A percentile compares a stretch with the other conserved stretches of the same genome.
Conservation (phyloP, 2,797 vertebrate genomes). For the Lacerta viridis region DNA sequence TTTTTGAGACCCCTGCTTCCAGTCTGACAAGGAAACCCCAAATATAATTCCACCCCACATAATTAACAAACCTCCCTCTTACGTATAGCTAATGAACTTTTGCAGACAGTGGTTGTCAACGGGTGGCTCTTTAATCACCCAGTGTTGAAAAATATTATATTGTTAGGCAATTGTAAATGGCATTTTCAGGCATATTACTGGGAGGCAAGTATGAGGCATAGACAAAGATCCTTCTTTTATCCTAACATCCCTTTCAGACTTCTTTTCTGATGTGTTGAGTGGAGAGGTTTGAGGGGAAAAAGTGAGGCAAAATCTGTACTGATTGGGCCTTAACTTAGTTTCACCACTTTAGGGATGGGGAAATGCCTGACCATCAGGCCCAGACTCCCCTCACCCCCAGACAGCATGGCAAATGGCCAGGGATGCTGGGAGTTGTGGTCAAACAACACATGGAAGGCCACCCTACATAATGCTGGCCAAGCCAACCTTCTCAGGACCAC, state of each 20-base stretch:
- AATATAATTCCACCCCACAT: conserved; percentile 27
- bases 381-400: background rate
- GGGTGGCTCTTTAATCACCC: background rate
- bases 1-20: conserved; percentile 21
- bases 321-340: background rate
- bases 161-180: background rate
- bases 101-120: conserved; percentile 4
- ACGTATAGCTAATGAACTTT: conserved; percentile 1
- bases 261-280: background rate
- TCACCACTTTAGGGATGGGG: background rate
- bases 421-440: background rate
- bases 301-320: too few relatives aligned
- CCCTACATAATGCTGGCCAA: background rate
- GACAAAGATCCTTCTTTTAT: background rate
- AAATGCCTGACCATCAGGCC: background rate
- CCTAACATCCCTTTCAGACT: background rate
- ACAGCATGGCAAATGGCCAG: background rate
- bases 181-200: background rate
- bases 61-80: conserved; percentile 38
- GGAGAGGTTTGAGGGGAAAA: background rate
- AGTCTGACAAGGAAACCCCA: conserved; percentile 9
- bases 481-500: background rate
- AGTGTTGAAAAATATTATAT: background rate
- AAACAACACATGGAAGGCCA: background rate
- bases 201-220: background rate